Evolutionary conservation across 2,888 invertebrate genomes (phyloP), one percentile per base, ranked within the genome.

Genomic region (Idaea dimidiata): DNA sequence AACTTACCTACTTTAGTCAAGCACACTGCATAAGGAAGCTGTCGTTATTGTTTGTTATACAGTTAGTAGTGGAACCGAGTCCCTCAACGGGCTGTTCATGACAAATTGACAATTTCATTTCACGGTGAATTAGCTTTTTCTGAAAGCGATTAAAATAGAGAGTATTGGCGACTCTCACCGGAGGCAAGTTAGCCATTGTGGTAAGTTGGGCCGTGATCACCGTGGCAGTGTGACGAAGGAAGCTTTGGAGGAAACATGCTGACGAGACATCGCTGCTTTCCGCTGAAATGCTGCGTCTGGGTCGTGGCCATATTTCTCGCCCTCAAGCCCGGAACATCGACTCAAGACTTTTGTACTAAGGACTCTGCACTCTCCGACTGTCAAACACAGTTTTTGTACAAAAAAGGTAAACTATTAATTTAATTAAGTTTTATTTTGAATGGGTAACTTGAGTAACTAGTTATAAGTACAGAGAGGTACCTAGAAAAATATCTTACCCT

Each of bases 41-140:
- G 53, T 62, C 55, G 54, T 59, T 58, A 61, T 24, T 55, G 65
- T 64, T 59, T 59, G 68, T 69, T 70, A 43, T 43, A 75, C 77
- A 72, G n/a, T n/a, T n/a, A n/a, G 74, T 75, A 64, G 54, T 24
- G 58, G 68, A 72, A 65, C 68, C 58, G 69, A 74, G 67, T 78
- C 77, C 77, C 75, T 77, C 76, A 77, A 75, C 71, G 71, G 71
- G 69, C 69, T 66, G 70, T 62, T 71, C 65, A 67, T 66, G 74
- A 71, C 77, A 79, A 88, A 88, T 88, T 66, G 74, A 71, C 77
- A 79, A 88, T 88, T 88, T 89, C 87, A 87, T 88, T 88, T 88
- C 80, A 87, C 87, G 86, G 78, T 80, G 67, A 66, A 77, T 77
- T 81, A 72, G 76, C 71, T 81, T 82, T 80, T 81, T 82, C 81